phyloP scores from a whole-genome alignment of 92 coral and sea anemone genomes.

The Micromussa lordhowensis region DNA sequence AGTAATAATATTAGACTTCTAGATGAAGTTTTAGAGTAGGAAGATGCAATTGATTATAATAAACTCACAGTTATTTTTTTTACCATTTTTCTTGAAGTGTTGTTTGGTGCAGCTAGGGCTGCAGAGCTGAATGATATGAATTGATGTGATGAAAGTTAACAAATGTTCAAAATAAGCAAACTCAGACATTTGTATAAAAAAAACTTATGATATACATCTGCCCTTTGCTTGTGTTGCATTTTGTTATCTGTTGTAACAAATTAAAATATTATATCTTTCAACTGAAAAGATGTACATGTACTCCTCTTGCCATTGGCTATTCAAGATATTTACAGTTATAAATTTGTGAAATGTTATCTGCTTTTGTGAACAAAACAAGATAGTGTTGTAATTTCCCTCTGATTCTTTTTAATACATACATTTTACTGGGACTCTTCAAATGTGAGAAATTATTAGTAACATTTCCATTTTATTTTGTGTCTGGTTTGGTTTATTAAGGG shows the following conservation, averaged over 20 bases:
- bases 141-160: neutral
- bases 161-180: too few relatives aligned
- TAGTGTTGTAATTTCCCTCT: neutral
- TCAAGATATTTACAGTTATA: neutral
- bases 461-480: neutral
- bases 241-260: neutral
- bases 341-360: neutral
- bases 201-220: neutral
- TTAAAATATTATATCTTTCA: neutral
- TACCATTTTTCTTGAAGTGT: neutral
- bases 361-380: neutral
- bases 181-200: neutral
- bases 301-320: neutral
- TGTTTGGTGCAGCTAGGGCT: neutral
- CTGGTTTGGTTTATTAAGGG: too few relatives aligned
- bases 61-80: neutral
- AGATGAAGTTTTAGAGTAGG: neutral
- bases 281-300: neutral
- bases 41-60: neutral
- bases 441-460: neutral
- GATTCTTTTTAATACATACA: neutral
- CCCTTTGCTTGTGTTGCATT: neutral
- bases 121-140: neutral
- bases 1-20: neutral
- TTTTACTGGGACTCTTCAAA: neutral